These are phyloP conservation scores for Apamea epomidion DNA, from an alignment of 2,888 invertebrate genomes.

Conservation along the genomic window DNA sequence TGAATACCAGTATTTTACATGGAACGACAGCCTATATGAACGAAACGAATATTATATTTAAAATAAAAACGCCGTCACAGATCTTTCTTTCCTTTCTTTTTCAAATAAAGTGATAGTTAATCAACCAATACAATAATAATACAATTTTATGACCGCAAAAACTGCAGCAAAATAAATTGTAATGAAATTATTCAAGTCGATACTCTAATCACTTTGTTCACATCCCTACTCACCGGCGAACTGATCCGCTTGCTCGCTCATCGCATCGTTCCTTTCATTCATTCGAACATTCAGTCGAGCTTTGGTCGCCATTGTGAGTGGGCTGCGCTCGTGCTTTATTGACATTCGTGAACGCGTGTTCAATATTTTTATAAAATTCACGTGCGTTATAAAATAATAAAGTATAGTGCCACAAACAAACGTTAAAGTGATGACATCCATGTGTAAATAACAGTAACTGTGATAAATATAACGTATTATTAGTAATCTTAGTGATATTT, in stretches of 20 bases:
- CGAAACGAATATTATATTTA: background rate
- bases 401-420: constrained; percentile 62
- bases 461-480: constrained; percentile 59
- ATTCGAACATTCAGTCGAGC: constrained; percentile 82
- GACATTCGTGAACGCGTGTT: constrained; percentile 77
- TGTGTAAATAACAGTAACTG: constrained; percentile 66
- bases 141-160: background rate
- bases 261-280: constrained; percentile 65
- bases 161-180: background rate
- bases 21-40: too few species aligned
- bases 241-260: constrained; percentile 75
- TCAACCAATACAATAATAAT: background rate
- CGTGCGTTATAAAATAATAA: constrained; percentile 64
- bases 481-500: constrained; percentile 71
- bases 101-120: background rate
- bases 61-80: background rate
- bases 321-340: constrained; percentile 61
- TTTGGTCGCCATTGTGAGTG: constrained; percentile 63
- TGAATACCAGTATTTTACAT: too few species aligned
- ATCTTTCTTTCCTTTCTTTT: background rate
- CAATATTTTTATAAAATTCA: constrained; percentile 69
- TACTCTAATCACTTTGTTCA: constrained; percentile 2
- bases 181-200: constrained; percentile 20
- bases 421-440: constrained; percentile 55
- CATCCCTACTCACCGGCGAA: constrained; percentile 58